Base-by-base conservation (phyloP, 2,888 invertebrate genomes). In the Ochropleura plecta region DNA sequence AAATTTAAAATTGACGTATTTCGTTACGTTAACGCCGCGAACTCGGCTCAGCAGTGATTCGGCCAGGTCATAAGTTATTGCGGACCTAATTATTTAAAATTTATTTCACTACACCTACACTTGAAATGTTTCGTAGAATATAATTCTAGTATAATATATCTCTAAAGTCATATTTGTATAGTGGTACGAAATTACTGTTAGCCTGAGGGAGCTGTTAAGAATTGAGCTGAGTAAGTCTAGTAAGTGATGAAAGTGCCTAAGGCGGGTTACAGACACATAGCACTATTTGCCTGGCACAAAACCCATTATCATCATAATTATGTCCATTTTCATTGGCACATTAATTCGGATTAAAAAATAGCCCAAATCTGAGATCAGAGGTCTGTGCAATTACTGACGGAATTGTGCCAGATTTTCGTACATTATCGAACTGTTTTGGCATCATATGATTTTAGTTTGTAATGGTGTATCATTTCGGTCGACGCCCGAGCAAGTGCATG, bases 381-480 rank as follows among this genome's bases (percentile, higher is more conserved):
- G 94, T 92, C 83, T 78, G 78, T 72, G 82, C 82, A 87, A 90
- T 91, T 90, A 91, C 86, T 83, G 84, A 85, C 83, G 86, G 83
- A 88, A 89, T 87, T 87, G 88, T 88, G 88, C 82, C 85, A 88
- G 87, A 90, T 73, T 86, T 88, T 86, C 83, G 83, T 88, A 88
- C 86, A 87, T 88, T 89, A 88, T 88, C 83, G 83, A 86, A 88
- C 81, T 87, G 89, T 90, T 90, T 89, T 89, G 90, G 89, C 89
- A 85, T 86, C 86, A 85, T 90, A 90, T 91, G 92, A 92, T 93
- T 93, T 91, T 88, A 89, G 89, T 91, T 90, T 90, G 90, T 93
- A 92, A 92, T 90, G 78, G 89, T 91, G 91, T 91, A 93, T 94
- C 91, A 93, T 92, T 92, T 91, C 88, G 79, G 83, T 86, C 86